Evolutionary conservation across 53 echinoderm and acorn worm species (phyloP), one percentile per base, ranked within the genome.

Genomic region (Actinopyga echinites): DNA sequence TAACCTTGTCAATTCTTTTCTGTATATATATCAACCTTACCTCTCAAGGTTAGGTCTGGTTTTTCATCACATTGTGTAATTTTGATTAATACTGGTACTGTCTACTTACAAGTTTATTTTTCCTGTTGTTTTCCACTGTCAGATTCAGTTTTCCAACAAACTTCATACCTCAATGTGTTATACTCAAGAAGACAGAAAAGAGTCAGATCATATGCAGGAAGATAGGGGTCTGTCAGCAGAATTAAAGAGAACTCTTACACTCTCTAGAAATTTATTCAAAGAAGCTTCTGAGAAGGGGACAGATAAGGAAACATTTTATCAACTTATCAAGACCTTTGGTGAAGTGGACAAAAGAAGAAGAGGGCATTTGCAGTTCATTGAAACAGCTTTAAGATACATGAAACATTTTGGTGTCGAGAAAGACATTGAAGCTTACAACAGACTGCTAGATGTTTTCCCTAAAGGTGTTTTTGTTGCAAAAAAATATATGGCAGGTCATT

Each of bases 291-390:
- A 71, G 10, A 71, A 71, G n/a, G 24, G 25, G 24, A 23, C 71
- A 32, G 42, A 71, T 22, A 71, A 44, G 42, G 71, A 71, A 71
- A 71, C 71, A 71, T 71, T 71, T 71, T 71, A 71, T 44, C 71
- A 71, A 71, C 71, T 71, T 38, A 71, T 95, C n/a, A 31, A 30
- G 43, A 85, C 87, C 21, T 95, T 95, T 69, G 74, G 80, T n/a
- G 89, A 89, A 69, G 49, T 84, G 19, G 95, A 96, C 88, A 93
- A 91, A 65, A 81, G 96, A 15, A 87, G 88, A 25, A 87, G 96
- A 20, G 96, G 96, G 8, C 93, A 96, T 69, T 63, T 96, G 24
- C 93, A 93, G 69, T 96, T 96, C 69, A 96, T 96, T 2, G 91
- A 96, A 85, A 93, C 90, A 3, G 96, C 96, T 32, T 74, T 96